Evolutionary conservation across 2,888 invertebrate species (phyloP), one percentile per base, ranked within the genome.

Genomic region (Andrena haemorrhoa): DNA sequence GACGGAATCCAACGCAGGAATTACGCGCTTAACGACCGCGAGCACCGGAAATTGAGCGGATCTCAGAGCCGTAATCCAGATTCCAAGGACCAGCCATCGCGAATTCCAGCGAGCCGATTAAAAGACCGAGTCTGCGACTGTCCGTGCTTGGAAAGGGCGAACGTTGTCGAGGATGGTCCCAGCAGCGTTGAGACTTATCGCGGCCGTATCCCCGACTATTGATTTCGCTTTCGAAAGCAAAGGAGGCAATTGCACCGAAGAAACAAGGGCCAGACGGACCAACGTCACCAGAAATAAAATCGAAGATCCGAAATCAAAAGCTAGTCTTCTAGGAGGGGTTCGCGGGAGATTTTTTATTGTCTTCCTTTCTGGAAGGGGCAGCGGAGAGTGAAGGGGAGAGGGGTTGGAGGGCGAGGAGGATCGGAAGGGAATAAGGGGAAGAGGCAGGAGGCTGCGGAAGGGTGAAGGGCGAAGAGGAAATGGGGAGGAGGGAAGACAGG

Each of bases 401-500:
- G 70, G 75, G 79, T 74, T 69, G 71, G 60, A 61, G 61, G 20
- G 58, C 47, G 65, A 35, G 68, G 31, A 23, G 20, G 66, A 31
- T 35, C 41, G 68, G 72, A 65, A 73, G 65, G 65, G 35, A 71
- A 8, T 56, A 20, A 20, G 75, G 68, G 77, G 65, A 72, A 75
- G 77, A 71, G 78, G 74, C 81, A 75, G 78, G 51, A 26, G 77
- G 68, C 16, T 60, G 58, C 31, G 65, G 72, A 79, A 77, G 72
- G 85, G 70, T 33, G 79, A 35, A 68, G 80, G 72, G 79, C 79
- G 73, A 66, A 68, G 77, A 74, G 71, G 53, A 75, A 70, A 69
- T 72, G 81, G 86, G 86, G 87, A 86, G 88, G 89, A 88, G 89
- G 89, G 86, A 91, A 92, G 93, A 93, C 93, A 93, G 93, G 93